Evolutionary conservation across 1,140 invertebrate species (phyloP).

Genomic region (Polyergus mexicanus): DNA sequence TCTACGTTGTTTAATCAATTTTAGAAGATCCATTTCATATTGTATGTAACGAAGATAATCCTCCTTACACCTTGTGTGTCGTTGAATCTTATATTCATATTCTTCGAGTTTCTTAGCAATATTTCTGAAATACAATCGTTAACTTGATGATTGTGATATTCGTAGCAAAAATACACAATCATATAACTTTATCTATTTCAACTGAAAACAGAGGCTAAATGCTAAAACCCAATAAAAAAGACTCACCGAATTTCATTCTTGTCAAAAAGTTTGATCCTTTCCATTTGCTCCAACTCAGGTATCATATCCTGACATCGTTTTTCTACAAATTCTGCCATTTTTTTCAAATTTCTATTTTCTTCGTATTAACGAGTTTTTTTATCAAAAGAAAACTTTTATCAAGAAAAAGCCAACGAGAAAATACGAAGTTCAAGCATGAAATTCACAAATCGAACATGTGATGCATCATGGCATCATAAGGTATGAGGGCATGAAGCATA

Average conservation of each 20-base stretch:
- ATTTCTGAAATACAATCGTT: slow-evolving; percentile 84
- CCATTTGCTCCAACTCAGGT: slow-evolving; percentile 91
- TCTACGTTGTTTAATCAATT: slow-evolving; percentile 88
- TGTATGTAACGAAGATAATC: slow-evolving; percentile 91
- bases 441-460: no score
- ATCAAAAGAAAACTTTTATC: no score
- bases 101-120: slow-evolving; percentile 90
- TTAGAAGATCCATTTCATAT: slow-evolving; percentile 90
- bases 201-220: not conserved
- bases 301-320: slow-evolving; percentile 91
- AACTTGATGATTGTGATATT: not conserved
- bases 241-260: slow-evolving; percentile 89
- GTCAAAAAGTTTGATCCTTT: slow-evolving; percentile 89
- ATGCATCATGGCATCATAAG: no score
- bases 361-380: no score
- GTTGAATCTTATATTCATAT: slow-evolving; percentile 91
- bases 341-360: not conserved
- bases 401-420: no score
- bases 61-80: slow-evolving; percentile 89
- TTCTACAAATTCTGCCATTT: slow-evolving; percentile 92
- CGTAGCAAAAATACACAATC: no score
- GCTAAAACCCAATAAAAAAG: no score
- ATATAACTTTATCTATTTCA: not conserved
- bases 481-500: no score
- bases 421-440: no score